phyloP scores from a whole-genome alignment of 2,888 invertebrate species.

The Epicampocera succincta region DNA sequence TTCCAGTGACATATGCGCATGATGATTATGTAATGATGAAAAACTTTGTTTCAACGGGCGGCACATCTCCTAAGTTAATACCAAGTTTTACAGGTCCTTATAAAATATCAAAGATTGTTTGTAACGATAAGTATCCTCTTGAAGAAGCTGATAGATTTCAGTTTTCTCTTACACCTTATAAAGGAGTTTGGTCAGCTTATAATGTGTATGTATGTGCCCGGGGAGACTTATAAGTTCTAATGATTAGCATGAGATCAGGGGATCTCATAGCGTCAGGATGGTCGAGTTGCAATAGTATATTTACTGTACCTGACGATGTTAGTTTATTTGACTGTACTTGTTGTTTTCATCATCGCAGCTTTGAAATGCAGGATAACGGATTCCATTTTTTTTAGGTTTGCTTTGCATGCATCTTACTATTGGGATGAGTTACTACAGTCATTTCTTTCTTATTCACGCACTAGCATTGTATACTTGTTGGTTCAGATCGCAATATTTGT shows the following conservation, averaged over 20 bases:
- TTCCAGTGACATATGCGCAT: background rate
- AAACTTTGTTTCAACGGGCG: background rate
- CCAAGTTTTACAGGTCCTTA: background rate
- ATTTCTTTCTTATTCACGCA: no score
- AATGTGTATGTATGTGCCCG: background rate
- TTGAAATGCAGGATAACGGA: no score
- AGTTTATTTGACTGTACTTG: no score
- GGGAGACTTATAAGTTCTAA: background rate
- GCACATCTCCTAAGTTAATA: background rate
- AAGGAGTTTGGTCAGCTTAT: background rate
- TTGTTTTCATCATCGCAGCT: no score
- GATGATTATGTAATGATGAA: background rate
- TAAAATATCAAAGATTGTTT: background rate
- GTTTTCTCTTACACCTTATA: background rate
- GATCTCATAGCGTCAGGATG: conserved; percentile 7
- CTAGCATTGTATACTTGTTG: no score
- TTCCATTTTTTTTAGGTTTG: no score
- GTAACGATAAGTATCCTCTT: background rate
- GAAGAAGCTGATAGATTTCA: background rate
- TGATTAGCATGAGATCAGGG: background rate
- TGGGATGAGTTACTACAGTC: no score
- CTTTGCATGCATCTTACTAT: no score
- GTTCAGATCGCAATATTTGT: no score
- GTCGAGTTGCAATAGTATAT: background rate
- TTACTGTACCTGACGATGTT: no score